Percentiles rank a stretch among this genome's conserved stretches.
Conservation (phyloP, 2,888 invertebrate species). For the Quadriops clusia region DNA sequence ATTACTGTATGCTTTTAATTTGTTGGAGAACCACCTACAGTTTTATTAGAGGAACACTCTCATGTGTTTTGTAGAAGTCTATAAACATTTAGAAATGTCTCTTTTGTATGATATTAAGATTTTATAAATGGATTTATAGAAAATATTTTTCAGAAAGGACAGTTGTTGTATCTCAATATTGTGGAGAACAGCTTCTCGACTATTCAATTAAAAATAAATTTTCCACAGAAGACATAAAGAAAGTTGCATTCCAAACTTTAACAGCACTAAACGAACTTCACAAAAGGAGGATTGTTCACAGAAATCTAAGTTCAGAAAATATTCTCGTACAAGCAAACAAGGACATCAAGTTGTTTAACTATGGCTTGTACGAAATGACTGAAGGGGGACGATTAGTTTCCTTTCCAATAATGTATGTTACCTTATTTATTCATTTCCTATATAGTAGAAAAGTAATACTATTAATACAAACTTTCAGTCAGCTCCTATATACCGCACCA, state of each 20-base stretch:
- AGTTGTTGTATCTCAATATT: slow-evolving; percentile 71
- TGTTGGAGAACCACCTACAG: too few relatives aligned
- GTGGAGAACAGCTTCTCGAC: slow-evolving; percentile 50
- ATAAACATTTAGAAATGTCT: too few relatives aligned
- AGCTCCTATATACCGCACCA: slow-evolving; percentile 69
- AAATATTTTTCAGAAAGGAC: slow-evolving; percentile 55
- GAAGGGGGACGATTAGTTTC: slow-evolving; percentile 74
- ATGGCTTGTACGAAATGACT: slow-evolving; percentile 89
- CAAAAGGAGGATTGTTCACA: slow-evolving; percentile 57
- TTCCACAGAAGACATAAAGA: slow-evolving; percentile 42
- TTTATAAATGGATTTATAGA: background rate
- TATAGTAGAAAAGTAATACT: background rate
- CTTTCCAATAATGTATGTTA: slow-evolving; percentile 72
- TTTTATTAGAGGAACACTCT: too few relatives aligned
- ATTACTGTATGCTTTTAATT: too few relatives aligned
- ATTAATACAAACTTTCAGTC: slow-evolving; percentile 36
- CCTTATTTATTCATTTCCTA: slow-evolving; percentile 8
- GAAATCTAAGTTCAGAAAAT: slow-evolving; percentile 72
- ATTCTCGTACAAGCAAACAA: slow-evolving; percentile 62
- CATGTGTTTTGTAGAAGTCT: too few relatives aligned
- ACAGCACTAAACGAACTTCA: slow-evolving; percentile 64
- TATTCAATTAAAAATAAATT: slow-evolving; percentile 38
- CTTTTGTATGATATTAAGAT: background rate
- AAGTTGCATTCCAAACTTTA: slow-evolving; percentile 62
- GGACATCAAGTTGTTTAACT: slow-evolving; percentile 78